A percentile compares a stretch with the other conserved stretches of the same genome.
These are phyloP conservation scores for Coecobrya sp. DNA, from an alignment of 2,888 invertebrate species.

Conservation along the genomic window DNA sequence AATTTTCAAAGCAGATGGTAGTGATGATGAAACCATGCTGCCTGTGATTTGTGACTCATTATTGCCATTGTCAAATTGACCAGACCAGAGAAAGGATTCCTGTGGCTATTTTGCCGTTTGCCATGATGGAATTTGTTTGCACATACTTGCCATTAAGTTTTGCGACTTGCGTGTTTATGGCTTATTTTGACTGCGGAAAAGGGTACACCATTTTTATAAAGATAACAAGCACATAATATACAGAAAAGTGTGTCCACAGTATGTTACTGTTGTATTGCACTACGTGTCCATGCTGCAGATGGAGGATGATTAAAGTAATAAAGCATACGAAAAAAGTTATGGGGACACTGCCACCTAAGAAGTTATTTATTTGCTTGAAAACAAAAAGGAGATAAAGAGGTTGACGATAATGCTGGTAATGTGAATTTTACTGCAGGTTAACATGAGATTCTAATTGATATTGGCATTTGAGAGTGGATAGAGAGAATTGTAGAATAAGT, in stretches of 20 bases:
- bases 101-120: constrained; percentile 49
- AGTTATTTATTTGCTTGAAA: constrained; percentile 3
- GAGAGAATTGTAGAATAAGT: too few species aligned
- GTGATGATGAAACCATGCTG: constrained; percentile 24
- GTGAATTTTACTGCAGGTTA: constrained; percentile 48
- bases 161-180: constrained; percentile 63
- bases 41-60: constrained; percentile 72
- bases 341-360: not conserved
- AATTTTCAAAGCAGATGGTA: constrained; percentile 38
- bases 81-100: constrained; percentile 39
- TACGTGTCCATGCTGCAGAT: not conserved
- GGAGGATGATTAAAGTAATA: not conserved
- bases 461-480: too few species aligned
- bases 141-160: too few species aligned
- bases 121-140: too few species aligned
- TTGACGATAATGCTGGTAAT: not conserved
- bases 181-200: constrained; percentile 64
- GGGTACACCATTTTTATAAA: not conserved
- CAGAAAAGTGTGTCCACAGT: not conserved
- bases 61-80: constrained; percentile 56
- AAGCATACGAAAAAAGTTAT: not conserved
- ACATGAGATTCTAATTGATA: too few species aligned
- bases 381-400: not conserved
- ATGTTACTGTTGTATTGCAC: not conserved
- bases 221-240: not conserved